Base-by-base conservation (phyloP, 2,113 vertebrate species). In the Gasterosteus aculeatus region DNA sequence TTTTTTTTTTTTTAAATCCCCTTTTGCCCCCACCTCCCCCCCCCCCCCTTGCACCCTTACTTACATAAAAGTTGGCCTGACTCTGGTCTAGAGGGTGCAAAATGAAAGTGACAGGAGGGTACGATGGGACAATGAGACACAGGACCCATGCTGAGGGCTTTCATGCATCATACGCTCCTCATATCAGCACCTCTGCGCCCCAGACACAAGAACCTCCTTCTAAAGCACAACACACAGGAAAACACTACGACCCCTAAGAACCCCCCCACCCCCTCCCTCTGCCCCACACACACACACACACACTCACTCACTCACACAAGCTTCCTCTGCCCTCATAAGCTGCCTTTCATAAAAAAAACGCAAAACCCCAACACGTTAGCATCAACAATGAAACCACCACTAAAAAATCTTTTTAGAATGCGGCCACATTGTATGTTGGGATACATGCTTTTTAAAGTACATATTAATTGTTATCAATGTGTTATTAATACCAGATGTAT, bases 21-120 rank as follows among this genome's bases (percentile, higher is more conserved):
- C 82, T 69, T 62, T 11, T 73, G 39, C 78, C 62, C 77, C 83
- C 83, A 73, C 78, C 63, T 76, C 84, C 83, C 73, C 79, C 83
- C 83, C 84, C 90, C 83, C 79, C 85, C 84, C 85, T 86, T 78
- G 85, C 93, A 91, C 86, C 91, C 85, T 89, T 89, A 85, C 92
- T 80, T 75, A 88, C 94, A 95, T 95, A 92, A 94, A 94, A 94
- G 94, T 92, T 91, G 91, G 82, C 88, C 92, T 94, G 92, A 93
- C 92, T 94, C 90, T 74, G 85, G 92, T 93, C 91, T 78, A 71
- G 88, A 88, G 89, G 86, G 92, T 88, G 92, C 90, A 91, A 95
- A 95, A 95, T 95, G 94, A 93, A 94, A 95, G 92, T 94, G 95
- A 94, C 95, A 94, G 93, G 93, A 94, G 94, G 91, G 92, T 88